Evolutionary conservation across 2,797 vertebrate genomes (phyloP), one percentile per base, ranked within the genome.

Genomic region (Acanthurus tractus): DNA sequence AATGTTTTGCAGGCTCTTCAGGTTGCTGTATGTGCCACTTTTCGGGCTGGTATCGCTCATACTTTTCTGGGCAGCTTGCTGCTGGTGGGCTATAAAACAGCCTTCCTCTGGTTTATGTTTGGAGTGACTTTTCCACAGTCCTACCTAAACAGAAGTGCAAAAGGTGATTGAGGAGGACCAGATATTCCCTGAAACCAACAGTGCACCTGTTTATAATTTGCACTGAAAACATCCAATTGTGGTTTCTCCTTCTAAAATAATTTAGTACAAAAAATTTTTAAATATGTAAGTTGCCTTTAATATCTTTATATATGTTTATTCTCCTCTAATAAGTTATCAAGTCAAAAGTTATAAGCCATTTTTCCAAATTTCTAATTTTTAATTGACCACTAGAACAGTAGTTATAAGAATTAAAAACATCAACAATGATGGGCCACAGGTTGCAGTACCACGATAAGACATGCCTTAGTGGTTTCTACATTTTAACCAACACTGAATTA

Each of bases 81-180:
- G 93, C 48, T 94, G 90, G 50, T 80, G 91, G 48, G 90, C 92
- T 17, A 93, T 18, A 15, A 95, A 95, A 53, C 95, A 96, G 73
- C 91, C 88, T 7, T 93, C 92, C 14, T 96, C 95, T 54, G 93
- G 82, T 85, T 91, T 94, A 46, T 95, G 96, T 71, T 90, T 95
- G 9, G 94, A 90, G 8, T 95, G 96, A 85, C 96, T 97, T 89
- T 98, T 98, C 96, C 96, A 95, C 63, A 98, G 94, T 56, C 97
- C 97, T 8, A 99, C 97, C 97, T 99, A 69, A 10, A 83, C 78
- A 4, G 22, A 36, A 71, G 45, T 62, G 17, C 11, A 81, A 72
- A 61, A 63, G n/a, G 34, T 70, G n/a, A 69, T 1, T 36, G 17
- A 1, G 53, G 49, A n/a, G 8, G 5, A 34, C 4, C 3, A 46